Conservation (phyloP, 1,140 invertebrate genomes). For the Hermatobates lingyangjiaoensis region DNA sequence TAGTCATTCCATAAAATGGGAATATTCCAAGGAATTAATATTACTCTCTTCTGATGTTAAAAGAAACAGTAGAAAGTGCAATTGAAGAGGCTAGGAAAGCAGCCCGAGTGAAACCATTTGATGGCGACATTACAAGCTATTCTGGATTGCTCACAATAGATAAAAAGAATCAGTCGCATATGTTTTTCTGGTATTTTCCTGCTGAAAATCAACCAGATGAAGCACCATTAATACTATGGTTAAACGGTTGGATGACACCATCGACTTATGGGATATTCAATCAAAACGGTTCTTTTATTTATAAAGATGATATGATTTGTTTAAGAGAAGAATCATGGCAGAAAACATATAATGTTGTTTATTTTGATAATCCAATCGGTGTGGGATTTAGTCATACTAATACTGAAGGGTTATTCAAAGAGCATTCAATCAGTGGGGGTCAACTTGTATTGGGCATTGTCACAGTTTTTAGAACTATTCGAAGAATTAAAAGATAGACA, state of each 20-base stretch:
- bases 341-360: conserved; percentile 50
- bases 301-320: conserved; percentile 31
- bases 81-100: neutral
- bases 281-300: conserved; percentile 33
- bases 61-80: no score
- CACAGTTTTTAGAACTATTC: conserved; percentile 52
- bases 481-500: conserved; percentile 15
- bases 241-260: conserved; percentile 62
- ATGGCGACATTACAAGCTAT: conserved; percentile 21
- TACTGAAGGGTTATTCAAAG: conserved; percentile 35
- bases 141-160: conserved; percentile 53
- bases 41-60: no score
- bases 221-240: conserved; percentile 50
- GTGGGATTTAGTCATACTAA: conserved; percentile 38
- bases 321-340: conserved; percentile 53
- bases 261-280: conserved; percentile 63
- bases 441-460: conserved; percentile 40
- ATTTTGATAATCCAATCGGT: conserved; percentile 58
- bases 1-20: no score
- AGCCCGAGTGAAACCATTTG: neutral
- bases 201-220: conserved; percentile 23
- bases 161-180: conserved; percentile 39
- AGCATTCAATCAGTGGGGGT: conserved; percentile 45
- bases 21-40: no score
- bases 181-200: conserved; percentile 64